Base-by-base conservation (phyloP, 2,888 invertebrate species). In the Micropterix aruncella region DNA sequence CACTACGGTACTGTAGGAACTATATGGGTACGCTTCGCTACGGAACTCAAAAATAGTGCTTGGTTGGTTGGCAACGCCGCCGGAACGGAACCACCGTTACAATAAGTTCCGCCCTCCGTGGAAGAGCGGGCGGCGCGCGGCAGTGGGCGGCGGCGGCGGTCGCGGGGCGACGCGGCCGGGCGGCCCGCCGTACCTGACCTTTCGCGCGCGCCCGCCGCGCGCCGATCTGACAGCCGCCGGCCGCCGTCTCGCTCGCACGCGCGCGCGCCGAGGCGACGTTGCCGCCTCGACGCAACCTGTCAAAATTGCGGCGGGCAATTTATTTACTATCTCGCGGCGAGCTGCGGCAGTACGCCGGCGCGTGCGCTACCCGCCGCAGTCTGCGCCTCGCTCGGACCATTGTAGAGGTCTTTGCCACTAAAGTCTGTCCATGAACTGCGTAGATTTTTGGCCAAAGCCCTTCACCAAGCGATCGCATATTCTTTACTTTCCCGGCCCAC, bases 191-290 rank as follows among this genome's bases (percentile, higher is more conserved):
- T 42, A 48, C 55, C 54, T 27, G 52, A 56, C 58, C 54, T 54
- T 54, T 46, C 54, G 50, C 48, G 46, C 47, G 45, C 50, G 49
- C 52, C 51, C 52, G 38, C 16, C 50, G 48, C 52, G 46, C 47
- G 52, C 53, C 53, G 53, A 51, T 55, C 55, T 54, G 51, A 40
- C 48, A 50, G 50, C 51, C 50, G 50, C 46, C 42, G 49, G 41
- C 46, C 52, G 49, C 54, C 52, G 54, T 62, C 66, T 55, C 60
- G 53, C 53, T 64, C 58, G 56, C 52, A 56, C 55, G 58, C 63
- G 54, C 62, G 57, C 66, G 60, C 66, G 66, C 59, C 66, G 53
- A 52, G 36, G 57, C 58, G 61, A 63, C 60, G 60, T 62, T 61
- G 57, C 62, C 52, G 48, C 60, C 62, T 62, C 62, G 60, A 60